phyloP scores from a whole-genome alignment of 2,888 invertebrate genomes.

The Cyrtodaria siliqua region DNA sequence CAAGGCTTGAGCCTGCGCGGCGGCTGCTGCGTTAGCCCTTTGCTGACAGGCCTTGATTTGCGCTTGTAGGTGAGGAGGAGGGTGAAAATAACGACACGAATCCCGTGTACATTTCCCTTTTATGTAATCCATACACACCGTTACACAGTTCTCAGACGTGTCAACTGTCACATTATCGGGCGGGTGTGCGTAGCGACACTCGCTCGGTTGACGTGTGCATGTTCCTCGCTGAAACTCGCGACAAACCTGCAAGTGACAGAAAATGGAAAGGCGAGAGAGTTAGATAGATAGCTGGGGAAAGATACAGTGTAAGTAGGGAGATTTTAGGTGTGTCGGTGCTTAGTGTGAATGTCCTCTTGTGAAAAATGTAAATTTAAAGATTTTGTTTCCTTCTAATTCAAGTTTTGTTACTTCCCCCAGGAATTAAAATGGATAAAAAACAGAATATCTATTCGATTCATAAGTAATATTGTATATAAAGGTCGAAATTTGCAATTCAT shows the following conservation, averaged over 20 bases:
- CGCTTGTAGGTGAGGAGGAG: constrained; percentile 97
- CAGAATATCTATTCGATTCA: too few relatives aligned
- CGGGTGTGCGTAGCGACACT: constrained; percentile 99
- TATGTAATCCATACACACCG: constrained; percentile 99
- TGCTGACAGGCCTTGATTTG: constrained; percentile 91
- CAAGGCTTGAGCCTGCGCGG: constrained; percentile 83
- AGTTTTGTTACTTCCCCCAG: too few relatives aligned
- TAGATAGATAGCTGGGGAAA: background rate
- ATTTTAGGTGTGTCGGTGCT: too few relatives aligned
- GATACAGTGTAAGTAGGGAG: too few relatives aligned
- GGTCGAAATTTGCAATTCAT: too few relatives aligned
- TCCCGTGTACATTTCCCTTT: constrained; percentile 95
- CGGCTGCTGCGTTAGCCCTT: constrained; percentile 85
- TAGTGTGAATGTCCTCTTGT: too few relatives aligned
- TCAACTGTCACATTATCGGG: constrained; percentile 97
- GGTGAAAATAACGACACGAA: constrained; percentile 99
- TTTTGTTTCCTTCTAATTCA: too few relatives aligned
- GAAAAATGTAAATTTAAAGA: too few relatives aligned
- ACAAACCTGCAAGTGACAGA: constrained; percentile 88
- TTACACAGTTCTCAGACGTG: constrained; percentile 97
- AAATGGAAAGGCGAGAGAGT: constrained; percentile 28
- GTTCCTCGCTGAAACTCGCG: constrained; percentile 99
- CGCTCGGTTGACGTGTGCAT: constrained; percentile 98
- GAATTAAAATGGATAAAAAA: too few relatives aligned
- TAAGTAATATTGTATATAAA: too few relatives aligned